Evolutionary conservation across 1,140 invertebrate genomes (phyloP), one percentile per base, ranked within the genome.

Genomic region (Anastrepha ludens): DNA sequence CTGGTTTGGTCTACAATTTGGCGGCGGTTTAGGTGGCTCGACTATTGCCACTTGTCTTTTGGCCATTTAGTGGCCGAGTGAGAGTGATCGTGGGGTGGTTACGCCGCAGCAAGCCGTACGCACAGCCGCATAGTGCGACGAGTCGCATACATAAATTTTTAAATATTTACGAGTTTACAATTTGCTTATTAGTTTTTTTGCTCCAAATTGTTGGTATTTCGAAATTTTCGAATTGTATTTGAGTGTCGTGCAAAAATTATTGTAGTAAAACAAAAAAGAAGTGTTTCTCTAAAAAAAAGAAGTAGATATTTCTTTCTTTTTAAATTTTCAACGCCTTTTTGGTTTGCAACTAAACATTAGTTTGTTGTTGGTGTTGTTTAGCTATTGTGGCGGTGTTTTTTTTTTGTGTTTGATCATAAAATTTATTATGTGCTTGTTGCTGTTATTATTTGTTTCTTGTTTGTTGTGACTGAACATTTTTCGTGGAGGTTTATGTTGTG

Each of bases 51-150:
- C 70, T 74, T 50, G 70, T 2, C 44, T 74, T 74, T 74, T 47
- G 47, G 44, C 44, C 39, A n/a, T 74, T 74, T 50, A 74, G 70
- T 74, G 15, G 70, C 44, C 70, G 70, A 74, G 70, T 41, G 70
- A 74, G 44, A 29, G 70, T 74, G 70, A 29, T 47, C 70, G 70
- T 74, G 44, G 70, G 70, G 70, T 74, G 70, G 70, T 74, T 74
- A 74, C 70, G 44, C 44, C 44, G 70, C 13, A 74, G 70, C 29
- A 74, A 47, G 15, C n/a, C 15, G 70, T 74, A 47, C 44, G 70
- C 65, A 67, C 11, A 67, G 39, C 39, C 41, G 13, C 70, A 17
- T 47, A 74, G 70, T 47, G 70, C 70, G 70, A 5, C 41, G 70
- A 39, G 70, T 47, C 44, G 70, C 70, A 74, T 74, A 50, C 41